Evolutionary conservation across 2,888 invertebrate genomes (phyloP).

Genomic region (Eristalinus sepulchralis): DNA sequence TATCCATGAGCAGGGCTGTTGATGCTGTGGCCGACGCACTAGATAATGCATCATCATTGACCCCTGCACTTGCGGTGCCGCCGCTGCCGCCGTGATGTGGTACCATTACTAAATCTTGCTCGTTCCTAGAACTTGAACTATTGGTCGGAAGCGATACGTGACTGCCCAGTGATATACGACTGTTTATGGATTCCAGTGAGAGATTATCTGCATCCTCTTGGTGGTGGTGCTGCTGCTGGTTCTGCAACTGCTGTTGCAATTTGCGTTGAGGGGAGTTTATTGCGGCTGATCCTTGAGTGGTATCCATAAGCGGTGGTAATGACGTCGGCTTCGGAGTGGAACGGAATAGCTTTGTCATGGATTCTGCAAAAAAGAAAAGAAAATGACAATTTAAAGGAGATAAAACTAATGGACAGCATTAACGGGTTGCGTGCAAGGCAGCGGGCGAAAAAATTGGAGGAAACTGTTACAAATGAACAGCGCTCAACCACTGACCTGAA

Average conservation of each 20-base stretch:
- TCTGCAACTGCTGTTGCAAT: slow-evolving; percentile 12
- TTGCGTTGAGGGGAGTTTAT: slow-evolving; percentile 59
- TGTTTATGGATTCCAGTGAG: slow-evolving; percentile 78
- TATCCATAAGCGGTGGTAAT: slow-evolving; percentile 73
- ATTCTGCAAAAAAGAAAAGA: slow-evolving; percentile 76
- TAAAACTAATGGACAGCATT: slow-evolving; percentile 68
- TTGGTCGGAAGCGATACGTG: slow-evolving; percentile 67
- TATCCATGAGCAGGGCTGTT: slow-evolving; percentile 76
- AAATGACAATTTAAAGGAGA: slow-evolving; percentile 61
- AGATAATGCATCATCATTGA: slow-evolving; percentile 75
- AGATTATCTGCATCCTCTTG: slow-evolving; percentile 75
- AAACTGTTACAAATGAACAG: neutral
- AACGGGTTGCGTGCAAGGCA: slow-evolving; percentile 57
- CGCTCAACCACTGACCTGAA: slow-evolving; percentile 32
- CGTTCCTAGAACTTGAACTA: slow-evolving; percentile 72
- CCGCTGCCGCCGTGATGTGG: slow-evolving; percentile 50
- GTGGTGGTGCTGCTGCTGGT: slow-evolving; percentile 28
- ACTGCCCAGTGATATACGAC: slow-evolving; percentile 75
- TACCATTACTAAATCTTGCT: slow-evolving; percentile 72
- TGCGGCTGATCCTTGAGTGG: slow-evolving; percentile 73
- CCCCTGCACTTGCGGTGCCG: slow-evolving; percentile 51
- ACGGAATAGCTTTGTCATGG: slow-evolving; percentile 80
- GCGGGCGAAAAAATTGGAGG: slow-evolving; percentile 9
- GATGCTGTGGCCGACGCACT: slow-evolving; percentile 77
- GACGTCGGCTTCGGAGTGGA: slow-evolving; percentile 75